Base-by-base conservation (phyloP, 2,888 invertebrate species). In the Lypha dubia region DNA sequence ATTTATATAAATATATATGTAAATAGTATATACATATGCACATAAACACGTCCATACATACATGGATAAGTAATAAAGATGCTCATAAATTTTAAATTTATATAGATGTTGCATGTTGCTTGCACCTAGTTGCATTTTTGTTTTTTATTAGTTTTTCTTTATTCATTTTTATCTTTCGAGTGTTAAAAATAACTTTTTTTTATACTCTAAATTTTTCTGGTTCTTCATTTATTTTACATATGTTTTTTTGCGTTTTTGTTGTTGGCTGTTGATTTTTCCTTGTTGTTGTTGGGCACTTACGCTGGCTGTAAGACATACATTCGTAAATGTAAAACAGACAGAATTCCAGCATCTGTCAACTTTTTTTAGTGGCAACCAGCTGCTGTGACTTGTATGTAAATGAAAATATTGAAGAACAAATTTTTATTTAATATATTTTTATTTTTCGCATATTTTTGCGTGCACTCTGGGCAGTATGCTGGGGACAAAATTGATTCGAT, bases 301-400 rank as follows among this genome's bases (percentile, higher is more conserved):
- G 17, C 35, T 41, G 35, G 17, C 22, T 44, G 49, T 49, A 49
- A 53, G n/a, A 67, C 24, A 13, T 6, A 38, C 44, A 77, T 60
- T 49, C 51, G 68, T 22, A 53, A 51, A 28, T 44, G n/a, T n/a
- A 63, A 58, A 62, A 74, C 28, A 60, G 24, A 79, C 49, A 70
- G 62, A 79, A 84, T 84, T 84, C 84, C 84, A 79, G 84, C 84
- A 84, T 84, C 84, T 84, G 84, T 84, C 84, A 84, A 56, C 41
- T 70, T 81, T 62, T 38, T 73, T 76, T 71, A 22, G 74, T 63
- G 70, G 68, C 84, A 81, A 70, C 81, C 84, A 84, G 84, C 84
- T 84, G 84, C 62, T 80, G 58, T 70, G 58, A 7, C 75, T 60
- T 67, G 68, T 74, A 65, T 67, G 68, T 74, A 67, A 70, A 62